A percentile compares a stretch with the other conserved stretches of the same genome.
phyloP scores from a whole-genome alignment of 2,113 vertebrate species.

The Dipodomys merriami region DNA sequence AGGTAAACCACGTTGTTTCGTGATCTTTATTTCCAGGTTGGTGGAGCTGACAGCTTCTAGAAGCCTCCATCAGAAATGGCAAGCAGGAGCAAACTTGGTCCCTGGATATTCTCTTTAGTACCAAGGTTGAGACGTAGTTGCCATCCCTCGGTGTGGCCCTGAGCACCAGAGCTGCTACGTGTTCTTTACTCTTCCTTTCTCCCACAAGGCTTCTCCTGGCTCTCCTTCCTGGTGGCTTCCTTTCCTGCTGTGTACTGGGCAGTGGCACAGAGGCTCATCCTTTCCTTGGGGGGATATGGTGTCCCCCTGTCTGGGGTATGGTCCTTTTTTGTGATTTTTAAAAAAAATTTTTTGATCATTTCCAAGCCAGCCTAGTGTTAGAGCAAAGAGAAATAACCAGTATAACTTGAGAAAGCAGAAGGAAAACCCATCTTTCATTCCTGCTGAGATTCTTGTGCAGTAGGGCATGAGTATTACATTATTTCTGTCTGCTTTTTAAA shows the following conservation, averaged over 20 bases:
- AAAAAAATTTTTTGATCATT: neutral
- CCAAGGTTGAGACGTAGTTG: neutral
- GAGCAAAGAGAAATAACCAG: neutral
- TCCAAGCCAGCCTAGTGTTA: neutral
- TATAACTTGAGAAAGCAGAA: neutral
- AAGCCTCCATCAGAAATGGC: neutral
- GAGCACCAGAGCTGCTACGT: fast-evolving
- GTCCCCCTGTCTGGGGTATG: too few species aligned
- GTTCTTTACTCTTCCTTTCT: neutral
- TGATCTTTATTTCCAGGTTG: fast-evolving
- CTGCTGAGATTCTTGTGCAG: too few species aligned
- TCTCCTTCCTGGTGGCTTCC: neutral
- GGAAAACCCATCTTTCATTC: fast-evolving
- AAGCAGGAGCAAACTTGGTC: neutral
- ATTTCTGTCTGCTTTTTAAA: neutral
- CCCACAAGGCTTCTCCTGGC: fast-evolving
- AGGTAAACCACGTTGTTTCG: neutral
- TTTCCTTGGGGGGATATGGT: fast-evolving
- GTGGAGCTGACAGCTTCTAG: neutral
- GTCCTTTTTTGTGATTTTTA: neutral
- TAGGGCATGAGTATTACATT: too few species aligned
- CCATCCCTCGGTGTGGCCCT: fast-evolving
- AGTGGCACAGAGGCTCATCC: too few species aligned
- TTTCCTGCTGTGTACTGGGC: too few species aligned
- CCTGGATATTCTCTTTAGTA: fast-evolving